Percentiles rank a stretch among this genome's conserved stretches.
Conservation (phyloP, 2,797 vertebrate species). For the Diplodus puntazzo region DNA sequence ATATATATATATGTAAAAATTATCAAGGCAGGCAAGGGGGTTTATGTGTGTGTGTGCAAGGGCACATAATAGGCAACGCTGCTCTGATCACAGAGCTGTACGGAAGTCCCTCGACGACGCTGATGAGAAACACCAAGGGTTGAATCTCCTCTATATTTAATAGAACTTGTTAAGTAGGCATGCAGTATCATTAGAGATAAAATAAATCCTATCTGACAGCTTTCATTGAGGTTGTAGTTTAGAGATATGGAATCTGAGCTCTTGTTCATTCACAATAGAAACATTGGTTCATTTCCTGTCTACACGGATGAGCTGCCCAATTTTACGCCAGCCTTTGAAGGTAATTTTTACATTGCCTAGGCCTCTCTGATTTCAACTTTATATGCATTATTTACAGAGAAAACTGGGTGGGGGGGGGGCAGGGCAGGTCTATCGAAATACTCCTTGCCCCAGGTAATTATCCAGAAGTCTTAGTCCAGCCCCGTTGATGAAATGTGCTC, state of each 20-base stretch:
- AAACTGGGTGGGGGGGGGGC: constrained; percentile 30
- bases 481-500: constrained; percentile 80
- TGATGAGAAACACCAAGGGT: constrained; percentile 36
- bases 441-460: constrained; percentile 81
- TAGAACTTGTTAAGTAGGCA: constrained; percentile 54
- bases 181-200: constrained; percentile 58
- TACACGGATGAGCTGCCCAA: constrained; percentile 91
- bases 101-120: constrained; percentile 22
- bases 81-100: constrained; percentile 9
- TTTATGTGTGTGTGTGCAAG: not conserved
- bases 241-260: constrained; percentile 53
- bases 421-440: constrained; percentile 68
- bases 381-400: constrained; percentile 77
- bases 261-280: constrained; percentile 75
- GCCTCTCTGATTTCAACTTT: constrained; percentile 85
- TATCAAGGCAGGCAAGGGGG: not conserved
- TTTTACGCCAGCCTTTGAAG: constrained; percentile 89
- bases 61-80: constrained; percentile 2
- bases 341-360: constrained; percentile 86
- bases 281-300: constrained; percentile 90
- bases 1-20: too few relatives aligned
- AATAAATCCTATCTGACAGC: constrained; percentile 63
- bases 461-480: constrained; percentile 76
- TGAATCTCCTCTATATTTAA: constrained; percentile 48
- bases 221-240: constrained; percentile 58